Conservation (phyloP, 2,797 vertebrate species). For the Vespertilio murinus region DNA sequence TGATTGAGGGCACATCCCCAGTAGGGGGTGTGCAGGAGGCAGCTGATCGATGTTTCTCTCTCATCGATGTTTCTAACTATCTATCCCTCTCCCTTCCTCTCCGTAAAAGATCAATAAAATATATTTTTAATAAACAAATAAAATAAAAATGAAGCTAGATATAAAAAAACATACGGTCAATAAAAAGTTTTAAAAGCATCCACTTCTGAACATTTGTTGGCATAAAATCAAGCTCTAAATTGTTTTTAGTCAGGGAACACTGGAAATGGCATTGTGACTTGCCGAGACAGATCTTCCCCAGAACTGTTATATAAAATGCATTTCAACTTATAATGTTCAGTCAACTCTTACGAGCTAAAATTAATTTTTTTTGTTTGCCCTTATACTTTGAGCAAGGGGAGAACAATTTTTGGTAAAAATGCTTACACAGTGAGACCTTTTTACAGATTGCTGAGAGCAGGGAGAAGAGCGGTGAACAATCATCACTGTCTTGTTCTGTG, state of each 20-base stretch:
- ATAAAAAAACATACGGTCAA: not conserved
- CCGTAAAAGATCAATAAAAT: too few relatives aligned
- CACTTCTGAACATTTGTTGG: not conserved
- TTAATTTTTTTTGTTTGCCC: slow-evolving; percentile 37
- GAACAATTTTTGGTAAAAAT: slow-evolving; percentile 44
- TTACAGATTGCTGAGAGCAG: not conserved
- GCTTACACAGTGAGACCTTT: slow-evolving; percentile 54
- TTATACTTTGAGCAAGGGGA: not conserved
- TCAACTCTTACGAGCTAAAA: slow-evolving; percentile 39
- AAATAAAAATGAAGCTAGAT: slow-evolving; percentile 6
- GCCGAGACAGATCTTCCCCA: not conserved
- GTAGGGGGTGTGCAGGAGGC: too few relatives aligned
- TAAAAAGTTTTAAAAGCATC: slow-evolving; percentile 9
- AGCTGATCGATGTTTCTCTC: too few relatives aligned
- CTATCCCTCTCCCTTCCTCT: too few relatives aligned
- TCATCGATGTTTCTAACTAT: too few relatives aligned
- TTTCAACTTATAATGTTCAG: slow-evolving; percentile 16
- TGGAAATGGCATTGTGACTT: not conserved
- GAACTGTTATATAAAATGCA: not conserved
- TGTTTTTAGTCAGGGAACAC: not conserved
- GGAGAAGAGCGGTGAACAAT: slow-evolving; percentile 14
- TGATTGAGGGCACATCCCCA: too few relatives aligned
- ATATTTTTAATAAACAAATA: too few relatives aligned
- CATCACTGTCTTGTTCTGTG: slow-evolving; percentile 59
- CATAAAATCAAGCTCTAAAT: not conserved